Percentiles rank a stretch among this genome's conserved stretches.
Conservation (phyloP, 2,888 invertebrate genomes). For the Odontothrips loti region DNA sequence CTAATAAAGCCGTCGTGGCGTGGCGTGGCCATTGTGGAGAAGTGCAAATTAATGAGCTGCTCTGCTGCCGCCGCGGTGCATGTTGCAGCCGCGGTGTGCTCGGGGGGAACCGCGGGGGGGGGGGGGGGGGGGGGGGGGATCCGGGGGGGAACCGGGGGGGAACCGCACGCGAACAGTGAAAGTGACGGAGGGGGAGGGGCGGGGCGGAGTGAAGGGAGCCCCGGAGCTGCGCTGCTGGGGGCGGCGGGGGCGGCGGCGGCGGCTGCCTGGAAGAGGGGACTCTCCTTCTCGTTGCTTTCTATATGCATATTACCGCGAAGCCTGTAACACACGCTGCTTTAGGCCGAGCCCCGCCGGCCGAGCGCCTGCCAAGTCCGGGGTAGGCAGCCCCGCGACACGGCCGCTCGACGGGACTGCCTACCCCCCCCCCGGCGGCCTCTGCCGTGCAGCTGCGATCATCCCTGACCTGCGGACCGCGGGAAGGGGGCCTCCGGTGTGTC, state of each 20-base stretch:
- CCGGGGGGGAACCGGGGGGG: not conserved
- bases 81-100: not conserved
- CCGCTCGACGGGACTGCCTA: not conserved
- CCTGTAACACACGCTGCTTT: slow-evolving; percentile 3
- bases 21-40: slow-evolving; percentile 4
- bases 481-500: no score
- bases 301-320: slow-evolving; percentile 13
- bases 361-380: not conserved
- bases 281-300: not conserved
- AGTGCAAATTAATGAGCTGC: slow-evolving; percentile 11
- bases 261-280: not conserved
- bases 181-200: not conserved
- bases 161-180: slow-evolving; percentile 25
- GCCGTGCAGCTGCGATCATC: not conserved
- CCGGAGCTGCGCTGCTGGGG: not conserved
- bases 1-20: not conserved
- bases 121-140: not conserved
- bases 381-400: not conserved
- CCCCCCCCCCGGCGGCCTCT: not conserved
- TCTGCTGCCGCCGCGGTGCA: not conserved
- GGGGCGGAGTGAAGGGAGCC: not conserved
- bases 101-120: not conserved
- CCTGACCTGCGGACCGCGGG: no score
- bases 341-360: no score
- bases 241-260: not conserved